These are phyloP conservation scores for Cynocephalus volans DNA, from an alignment of 2,113 vertebrate species.

Conservation along the genomic window DNA sequence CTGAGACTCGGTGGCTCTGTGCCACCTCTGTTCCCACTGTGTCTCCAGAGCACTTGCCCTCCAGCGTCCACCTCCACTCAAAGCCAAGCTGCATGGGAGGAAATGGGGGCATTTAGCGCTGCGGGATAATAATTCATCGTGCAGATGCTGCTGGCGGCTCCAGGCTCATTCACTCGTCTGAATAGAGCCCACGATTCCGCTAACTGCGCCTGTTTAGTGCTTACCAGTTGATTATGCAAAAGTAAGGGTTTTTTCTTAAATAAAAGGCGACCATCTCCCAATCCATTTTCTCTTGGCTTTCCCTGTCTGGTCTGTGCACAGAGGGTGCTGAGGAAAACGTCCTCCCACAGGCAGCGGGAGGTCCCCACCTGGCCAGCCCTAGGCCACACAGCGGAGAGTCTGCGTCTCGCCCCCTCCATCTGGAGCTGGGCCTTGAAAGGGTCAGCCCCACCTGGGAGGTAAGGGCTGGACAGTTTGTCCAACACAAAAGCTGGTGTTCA, in stretches of 20 bases:
- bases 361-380: no score
- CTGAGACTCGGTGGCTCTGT: accelerated
- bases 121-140: neutral
- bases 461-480: no score
- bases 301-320: neutral
- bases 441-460: no score
- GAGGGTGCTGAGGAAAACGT: neutral
- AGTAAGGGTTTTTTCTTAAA: neutral
- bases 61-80: accelerated
- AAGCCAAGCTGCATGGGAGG: neutral
- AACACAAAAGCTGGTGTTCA: no score
- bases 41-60: neutral
- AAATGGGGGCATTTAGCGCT: neutral
- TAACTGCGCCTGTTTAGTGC: no score
- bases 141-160: accelerated
- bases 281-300: neutral
- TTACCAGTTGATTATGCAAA: neutral
- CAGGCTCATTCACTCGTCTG: neutral
- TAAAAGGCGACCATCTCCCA: neutral
- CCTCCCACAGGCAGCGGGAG: neutral
- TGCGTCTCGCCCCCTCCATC: no score
- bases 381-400: no score
- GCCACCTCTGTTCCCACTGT: neutral
- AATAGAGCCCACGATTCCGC: neutral
- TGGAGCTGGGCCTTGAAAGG: no score